Percentiles rank a stretch among this genome's conserved stretches.
Conservation (phyloP, 2,888 invertebrate species). For the Acrobasis suavella region DNA sequence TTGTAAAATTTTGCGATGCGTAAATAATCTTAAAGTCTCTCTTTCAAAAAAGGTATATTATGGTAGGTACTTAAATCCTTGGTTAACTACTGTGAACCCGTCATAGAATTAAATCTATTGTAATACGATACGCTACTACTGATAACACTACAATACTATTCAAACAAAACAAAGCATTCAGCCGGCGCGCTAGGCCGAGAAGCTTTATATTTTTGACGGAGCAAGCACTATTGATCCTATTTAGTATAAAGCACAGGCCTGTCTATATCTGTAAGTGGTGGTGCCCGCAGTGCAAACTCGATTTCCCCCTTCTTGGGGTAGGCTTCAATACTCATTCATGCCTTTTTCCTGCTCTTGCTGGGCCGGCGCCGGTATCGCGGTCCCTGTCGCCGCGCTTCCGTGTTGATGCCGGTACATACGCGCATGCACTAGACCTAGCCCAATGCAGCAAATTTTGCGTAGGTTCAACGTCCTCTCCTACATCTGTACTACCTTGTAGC, state of each 20-base stretch:
- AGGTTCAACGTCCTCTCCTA: conserved; percentile 77
- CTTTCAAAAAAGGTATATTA: too few relatives aligned
- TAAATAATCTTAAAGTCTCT: too few relatives aligned
- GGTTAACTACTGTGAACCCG: too few relatives aligned
- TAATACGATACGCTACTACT: too few relatives aligned
- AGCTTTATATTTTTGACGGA: conserved; percentile 34
- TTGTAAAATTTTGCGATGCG: too few relatives aligned
- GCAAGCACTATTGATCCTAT: conserved; percentile 66
- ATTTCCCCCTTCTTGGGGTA: conserved; percentile 80
- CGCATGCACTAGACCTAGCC: conserved; percentile 81
- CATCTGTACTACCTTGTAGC: conserved; percentile 50
- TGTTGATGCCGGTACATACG: conserved; percentile 73
- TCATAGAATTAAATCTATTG: too few relatives aligned
- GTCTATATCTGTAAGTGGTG: conserved; percentile 69
- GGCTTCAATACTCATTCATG: conserved; percentile 82
- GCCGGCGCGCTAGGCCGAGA: conserved; percentile 3
- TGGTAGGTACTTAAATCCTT: too few relatives aligned
- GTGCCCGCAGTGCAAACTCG: conserved; percentile 77
- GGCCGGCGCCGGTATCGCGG: conserved; percentile 56
- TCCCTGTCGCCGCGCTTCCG: conserved; percentile 70
- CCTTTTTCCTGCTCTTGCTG: conserved; percentile 72
- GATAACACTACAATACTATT: background rate
- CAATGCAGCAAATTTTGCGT: conserved; percentile 84
- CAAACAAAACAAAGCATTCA: background rate
- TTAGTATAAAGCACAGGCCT: conserved; percentile 57